Evolutionary conservation across 2,113 vertebrate species (phyloP), one percentile per base, ranked within the genome.

Genomic region (Mola mola): DNA sequence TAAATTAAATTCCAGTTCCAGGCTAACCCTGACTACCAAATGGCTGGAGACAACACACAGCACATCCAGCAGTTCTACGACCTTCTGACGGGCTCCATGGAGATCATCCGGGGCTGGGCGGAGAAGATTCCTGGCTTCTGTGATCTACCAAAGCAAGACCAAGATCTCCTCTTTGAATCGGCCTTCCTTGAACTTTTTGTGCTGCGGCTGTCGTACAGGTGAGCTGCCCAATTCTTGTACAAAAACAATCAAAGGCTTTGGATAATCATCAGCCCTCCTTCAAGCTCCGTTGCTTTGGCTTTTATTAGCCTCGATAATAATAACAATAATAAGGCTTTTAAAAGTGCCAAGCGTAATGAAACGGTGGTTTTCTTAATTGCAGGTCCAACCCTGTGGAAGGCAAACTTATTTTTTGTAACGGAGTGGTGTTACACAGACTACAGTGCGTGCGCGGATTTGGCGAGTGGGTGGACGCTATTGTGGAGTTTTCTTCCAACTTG

Each of bases 61-160:
- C 96, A 98, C 79, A 98, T 99, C 91, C 97, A 99, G 91, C 97
- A 98, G 87, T 99, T 99, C 94, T 99, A 99, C 26, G 97, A 99
- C 84, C 96, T 99, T 47, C 82, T 99, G 74, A 99, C 97, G 64
- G 97, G 97, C 85, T 99, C 96, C 92, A 99, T 99, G 97, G 97
- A 99, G 92, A 98, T 99, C 90, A 99, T 99, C 90, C 94, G 97
- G 51, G 94, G 95, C 4, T 99, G 97, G 97, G 97, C 96, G 0
- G 97, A 99, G 64, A 98, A 98, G 81, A 98, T 99, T 37, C 97
- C 97, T 0, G 94, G 95, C 36, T 98, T 98, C 44, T 92, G 91
- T 8, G 97, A 99, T 19, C 91, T 99, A 7, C 93, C 93, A 9
- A 98, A 96, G 70, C 93, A 94, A 0, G 97, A 99, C 79, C 97